Evolutionary conservation across 1,140 invertebrate genomes (phyloP), one percentile per base, ranked within the genome.

Genomic region (Cylas formicarius): DNA sequence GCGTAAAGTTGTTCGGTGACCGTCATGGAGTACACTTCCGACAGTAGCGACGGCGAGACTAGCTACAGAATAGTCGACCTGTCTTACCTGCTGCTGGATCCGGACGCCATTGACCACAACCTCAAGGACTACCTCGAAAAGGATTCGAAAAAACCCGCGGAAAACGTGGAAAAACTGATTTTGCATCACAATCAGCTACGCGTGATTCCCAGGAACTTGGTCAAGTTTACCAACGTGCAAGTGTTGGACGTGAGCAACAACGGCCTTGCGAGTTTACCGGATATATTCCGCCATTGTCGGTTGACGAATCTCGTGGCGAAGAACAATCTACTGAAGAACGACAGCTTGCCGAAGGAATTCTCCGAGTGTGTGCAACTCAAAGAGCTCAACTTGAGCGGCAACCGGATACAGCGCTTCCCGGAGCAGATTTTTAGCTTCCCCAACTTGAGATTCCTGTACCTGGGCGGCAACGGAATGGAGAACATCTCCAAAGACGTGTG

Each of bases 371-470:
- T 55, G 3, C 54, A 58, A 0, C 66, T 97, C 0, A 78, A 81
- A 59, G 87, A 92, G 63, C 60, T 97, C 1, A 96, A 97, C 71
- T 71, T 97, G 10, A 92, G 89, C 68, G 93, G 93, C 10, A 98
- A 98, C 71, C 67, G 76, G 22, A 70, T 97, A 19, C 81, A 75
- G 10, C 72, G 77, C 18, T 86, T 98, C 61, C 94, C 93, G 3
- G 78, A 82, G 51, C 89, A 93, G 68, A 67, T 97, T 33, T 75
- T 92, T 18, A 82, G 93, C 47, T 65, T 96, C 38, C 57, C 63
- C 3, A 75, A 73, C 11, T 70, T 97, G 5, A 84, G 78, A 66
- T 87, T 84, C 60, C 72, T 98, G 5, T 94, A 95, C 67, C 67
- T 97, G 27, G 93, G 93, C 17, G 86, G 81, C 14, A 98, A 97